Percentiles rank a stretch among this genome's conserved stretches.
phyloP scores from a whole-genome alignment of 2,888 invertebrate species.

The Linnaemya tessellans region DNA sequence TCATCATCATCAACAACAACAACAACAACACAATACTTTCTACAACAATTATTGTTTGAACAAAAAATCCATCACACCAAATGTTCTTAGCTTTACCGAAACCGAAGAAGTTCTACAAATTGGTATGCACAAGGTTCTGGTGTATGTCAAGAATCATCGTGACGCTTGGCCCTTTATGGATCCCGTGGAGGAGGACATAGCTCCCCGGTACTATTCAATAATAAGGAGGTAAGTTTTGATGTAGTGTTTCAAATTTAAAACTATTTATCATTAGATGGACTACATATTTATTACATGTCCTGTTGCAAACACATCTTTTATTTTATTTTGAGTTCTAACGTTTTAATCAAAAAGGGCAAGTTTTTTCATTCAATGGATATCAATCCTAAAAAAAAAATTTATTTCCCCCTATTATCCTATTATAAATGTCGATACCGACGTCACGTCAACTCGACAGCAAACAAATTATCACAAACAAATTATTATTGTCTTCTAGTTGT shows the following conservation, averaged over 20 bases:
- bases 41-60: constrained; percentile 78
- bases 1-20: constrained; percentile 54
- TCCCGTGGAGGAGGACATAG: constrained; percentile 96
- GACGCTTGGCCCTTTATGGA: constrained; percentile 98
- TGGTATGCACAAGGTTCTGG: constrained; percentile 95
- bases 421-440: too few relatives aligned
- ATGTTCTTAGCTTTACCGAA: constrained; percentile 88
- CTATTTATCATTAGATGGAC: too few relatives aligned
- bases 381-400: too few relatives aligned
- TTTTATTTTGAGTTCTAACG: too few relatives aligned
- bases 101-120: constrained; percentile 93
- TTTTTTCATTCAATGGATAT: too few relatives aligned
- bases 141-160: constrained; percentile 92
- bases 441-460: too few relatives aligned
- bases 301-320: too few relatives aligned
- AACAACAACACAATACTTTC: constrained; percentile 65
- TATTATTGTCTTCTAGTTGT: too few relatives aligned
- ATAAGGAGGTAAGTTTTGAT: constrained; percentile 85
- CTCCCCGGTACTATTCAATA: constrained; percentile 92
- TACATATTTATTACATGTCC: too few relatives aligned
- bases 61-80: constrained; percentile 81
- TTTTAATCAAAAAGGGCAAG: too few relatives aligned
- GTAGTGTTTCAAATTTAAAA: background rate
- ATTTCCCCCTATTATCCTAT: too few relatives aligned
- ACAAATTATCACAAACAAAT: too few relatives aligned